Evolutionary conservation across 2,888 invertebrate genomes (phyloP), one percentile per base, ranked within the genome.

Genomic region (Acleris cristana): DNA sequence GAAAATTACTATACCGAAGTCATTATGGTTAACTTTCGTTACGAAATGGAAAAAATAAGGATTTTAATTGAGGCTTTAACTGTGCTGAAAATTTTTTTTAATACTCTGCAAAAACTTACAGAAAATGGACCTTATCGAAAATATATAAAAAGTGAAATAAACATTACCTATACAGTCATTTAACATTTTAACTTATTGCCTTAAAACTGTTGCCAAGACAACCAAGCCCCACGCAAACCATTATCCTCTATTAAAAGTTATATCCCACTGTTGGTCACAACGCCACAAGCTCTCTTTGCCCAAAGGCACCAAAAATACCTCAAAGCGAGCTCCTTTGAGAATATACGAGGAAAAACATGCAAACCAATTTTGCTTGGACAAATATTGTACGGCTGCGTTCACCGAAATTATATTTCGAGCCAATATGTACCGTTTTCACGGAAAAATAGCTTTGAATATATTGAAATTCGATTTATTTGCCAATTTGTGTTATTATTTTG

Each of bases 261-360:
- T 45, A 7, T 18, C 18, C 48, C 48, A 48, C 16, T 18, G 48
- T 18, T 8, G 18, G 18, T 7, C 48, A 7, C 26, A 26, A 6
- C 26, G 7, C 6, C 26, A 16, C 16, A 18, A 48, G 48, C 14
- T 18, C 19, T 57, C 23, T 26, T 52, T n/a, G n/a, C 48, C 34
- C 5, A 23, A 1, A n/a, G 57, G 45, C 57, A 44, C 26, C 44
- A 26, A 54, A 54, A 21, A 26, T 51, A 34, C 34, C 49, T 55
- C n/a, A 63, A 64, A 52, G 52, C 44, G 30, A 55, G 12, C 18
- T 56, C 56, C 57, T 57, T 26, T 53, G 61, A 61, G 57, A 44
- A 51, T 52, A 64, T 45, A 21, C 21, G 49, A n/a, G 64, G 44
- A 57, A 58, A 64, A 57, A 55, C 62, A 30, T 34, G 14, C 23